Evolutionary conservation across 2,797 vertebrate species (phyloP), one percentile per base, ranked within the genome.

Genomic region (Manis crassicaudata): DNA sequence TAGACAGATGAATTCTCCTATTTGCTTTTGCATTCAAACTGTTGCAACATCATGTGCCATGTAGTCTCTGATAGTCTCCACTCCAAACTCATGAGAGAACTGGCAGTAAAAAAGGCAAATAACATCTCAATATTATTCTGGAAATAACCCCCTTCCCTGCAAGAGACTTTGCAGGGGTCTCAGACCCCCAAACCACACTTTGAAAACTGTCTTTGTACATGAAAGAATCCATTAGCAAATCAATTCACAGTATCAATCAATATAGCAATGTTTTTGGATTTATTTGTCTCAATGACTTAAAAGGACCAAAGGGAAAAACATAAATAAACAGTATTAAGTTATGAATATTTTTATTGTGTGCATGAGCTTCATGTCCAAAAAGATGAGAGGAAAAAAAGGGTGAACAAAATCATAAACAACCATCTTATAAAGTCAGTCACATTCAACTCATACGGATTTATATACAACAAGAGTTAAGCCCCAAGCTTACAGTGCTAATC

Each of bases 181-280:
- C 43, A 67, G 16, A 95, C 40, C 35, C 40, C 52, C 20, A 84
- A 37, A 72, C 20, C 20, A 40, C 5, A 67, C 25, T 86, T 88
- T 82, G 73, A 89, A 62, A 96, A 83, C 6, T 62, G 3, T 43
- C 46, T 43, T 73, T 91, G 54, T 37, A 90, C 40, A 85, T 52
- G 4, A 94, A 82, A 92, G 32, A 95, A 70, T 56, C 7, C 29
- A 93, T 43, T 87, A 35, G 85, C 43, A 70, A 85, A 72, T 90
- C 21, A 93, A 67, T 73, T 79, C 50, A 89, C 25, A 46, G 46
- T 46, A 85, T 50, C 32, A 54, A 13, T 88, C 32, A 95, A 27
- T 62, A 52, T 23, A 77, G 29, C 2, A 58, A 67, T 84, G 40
- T 8, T 60, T 92, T 85, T 90, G 0, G 17, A 92, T 72, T 81